phyloP scores from a whole-genome alignment of 1,140 invertebrate species.

The Eupristina koningsbergeri region DNA sequence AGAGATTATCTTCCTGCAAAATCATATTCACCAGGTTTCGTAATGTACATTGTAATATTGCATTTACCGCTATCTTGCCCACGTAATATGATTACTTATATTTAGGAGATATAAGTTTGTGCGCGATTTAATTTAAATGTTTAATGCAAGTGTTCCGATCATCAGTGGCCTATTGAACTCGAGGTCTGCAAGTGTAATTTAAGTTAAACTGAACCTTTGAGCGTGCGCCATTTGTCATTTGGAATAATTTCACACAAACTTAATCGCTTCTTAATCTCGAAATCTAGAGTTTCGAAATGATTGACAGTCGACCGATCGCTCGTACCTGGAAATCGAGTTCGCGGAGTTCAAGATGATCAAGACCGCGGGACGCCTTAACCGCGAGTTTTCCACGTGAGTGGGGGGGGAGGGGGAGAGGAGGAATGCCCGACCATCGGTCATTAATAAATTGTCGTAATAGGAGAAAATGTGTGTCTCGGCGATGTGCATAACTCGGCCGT shows the following conservation, averaged over 20 bases:
- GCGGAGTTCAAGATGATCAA: too few relatives aligned
- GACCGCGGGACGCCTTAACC: background rate
- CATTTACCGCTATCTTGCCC: too few relatives aligned
- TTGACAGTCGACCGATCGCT: too few relatives aligned
- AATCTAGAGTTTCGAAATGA: background rate
- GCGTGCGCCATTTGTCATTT: background rate
- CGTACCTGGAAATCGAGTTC: too few relatives aligned
- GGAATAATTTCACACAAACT: too few relatives aligned
- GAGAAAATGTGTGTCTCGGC: conserved; percentile 57
- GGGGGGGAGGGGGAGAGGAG: too few relatives aligned
- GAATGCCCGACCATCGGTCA: background rate
- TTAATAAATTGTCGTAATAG: conserved; percentile 60
- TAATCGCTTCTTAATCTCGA: too few relatives aligned
- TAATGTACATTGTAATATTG: background rate
- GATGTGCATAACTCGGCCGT: conserved; percentile 56
- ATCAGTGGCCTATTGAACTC: too few relatives aligned
- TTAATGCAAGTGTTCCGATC: too few relatives aligned
- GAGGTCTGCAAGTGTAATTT: background rate
- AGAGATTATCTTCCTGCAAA: background rate
- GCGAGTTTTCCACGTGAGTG: background rate
- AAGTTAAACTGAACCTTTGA: background rate
- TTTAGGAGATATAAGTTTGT: background rate
- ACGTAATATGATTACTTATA: background rate
- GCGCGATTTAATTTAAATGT: background rate
- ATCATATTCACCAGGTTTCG: background rate